These are phyloP conservation scores for Alsophila aescularia DNA, from an alignment of 2,888 invertebrate genomes.

Conservation along the genomic window DNA sequence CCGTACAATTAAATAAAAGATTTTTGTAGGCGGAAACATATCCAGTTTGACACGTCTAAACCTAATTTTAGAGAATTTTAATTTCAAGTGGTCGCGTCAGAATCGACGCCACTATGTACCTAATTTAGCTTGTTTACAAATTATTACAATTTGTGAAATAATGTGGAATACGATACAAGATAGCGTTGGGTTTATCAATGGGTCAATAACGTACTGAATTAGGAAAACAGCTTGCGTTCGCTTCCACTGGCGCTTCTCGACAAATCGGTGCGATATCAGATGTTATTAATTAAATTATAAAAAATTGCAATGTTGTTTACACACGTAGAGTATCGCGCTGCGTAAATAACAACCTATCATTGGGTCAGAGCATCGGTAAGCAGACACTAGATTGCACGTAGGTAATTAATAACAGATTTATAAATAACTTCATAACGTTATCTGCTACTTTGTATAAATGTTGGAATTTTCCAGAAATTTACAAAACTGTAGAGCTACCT, in stretches of 20 bases:
- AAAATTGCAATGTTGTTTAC: slow-evolving; percentile 15
- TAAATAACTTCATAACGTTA: slow-evolving; percentile 26
- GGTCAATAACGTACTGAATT: slow-evolving; percentile 69
- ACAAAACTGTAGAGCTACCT: too few species aligned
- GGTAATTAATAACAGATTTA: slow-evolving; percentile 2
- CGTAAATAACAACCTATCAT: background rate
- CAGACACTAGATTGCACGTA: slow-evolving; percentile 5
- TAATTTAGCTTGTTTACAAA: slow-evolving; percentile 45
- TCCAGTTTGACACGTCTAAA: too few species aligned
- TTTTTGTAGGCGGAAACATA: too few species aligned
- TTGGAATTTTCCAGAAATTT: background rate
- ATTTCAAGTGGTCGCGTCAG: background rate
- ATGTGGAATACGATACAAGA: slow-evolving; percentile 49
- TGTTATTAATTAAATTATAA: slow-evolving; percentile 22
- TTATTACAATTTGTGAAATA: slow-evolving; percentile 60
- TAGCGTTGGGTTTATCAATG: slow-evolving; percentile 69
- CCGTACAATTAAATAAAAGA: too few species aligned
- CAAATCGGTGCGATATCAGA: slow-evolving; percentile 37
- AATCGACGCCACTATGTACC: slow-evolving; percentile 27
- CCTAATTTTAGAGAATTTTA: background rate
- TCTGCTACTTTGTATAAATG: background rate
- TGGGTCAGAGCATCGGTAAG: slow-evolving; percentile 5
- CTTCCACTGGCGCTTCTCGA: slow-evolving; percentile 67
- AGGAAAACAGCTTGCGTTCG: slow-evolving; percentile 64
- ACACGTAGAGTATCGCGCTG: slow-evolving; percentile 2